Evolutionary conservation across 2,797 vertebrate genomes (phyloP).

Genomic region (Cephalopachus bancanus): DNA sequence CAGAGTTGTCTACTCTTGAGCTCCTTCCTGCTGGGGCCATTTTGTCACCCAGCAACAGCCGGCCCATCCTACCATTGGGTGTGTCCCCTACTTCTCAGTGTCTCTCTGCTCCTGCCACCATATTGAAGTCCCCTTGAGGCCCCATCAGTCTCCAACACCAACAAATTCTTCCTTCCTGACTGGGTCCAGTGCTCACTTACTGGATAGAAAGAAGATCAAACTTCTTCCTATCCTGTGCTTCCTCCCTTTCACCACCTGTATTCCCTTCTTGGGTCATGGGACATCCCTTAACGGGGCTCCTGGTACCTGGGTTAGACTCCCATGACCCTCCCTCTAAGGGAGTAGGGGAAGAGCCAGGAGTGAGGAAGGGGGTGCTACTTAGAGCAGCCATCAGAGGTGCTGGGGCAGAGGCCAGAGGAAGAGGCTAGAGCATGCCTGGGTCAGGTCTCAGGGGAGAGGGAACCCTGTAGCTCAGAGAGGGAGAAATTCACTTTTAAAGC

Average conservation of each 20-base stretch:
- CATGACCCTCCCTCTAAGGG: background rate
- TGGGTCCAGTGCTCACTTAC: background rate
- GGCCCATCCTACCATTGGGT: background rate
- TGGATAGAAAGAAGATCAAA: too few species aligned
- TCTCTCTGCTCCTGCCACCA: background rate
- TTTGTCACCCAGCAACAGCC: background rate
- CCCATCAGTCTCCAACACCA: background rate
- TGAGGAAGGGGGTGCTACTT: accelerated
- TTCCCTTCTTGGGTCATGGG: background rate
- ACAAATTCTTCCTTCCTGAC: background rate
- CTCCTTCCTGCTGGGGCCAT: background rate
- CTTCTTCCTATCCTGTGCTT: background rate
- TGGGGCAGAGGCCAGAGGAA: background rate
- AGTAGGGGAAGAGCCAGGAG: background rate
- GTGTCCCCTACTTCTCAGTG: too few species aligned
- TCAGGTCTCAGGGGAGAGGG: background rate
- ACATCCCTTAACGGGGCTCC: background rate
- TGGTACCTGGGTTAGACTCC: background rate
- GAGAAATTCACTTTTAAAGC: background rate
- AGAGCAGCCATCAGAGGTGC: background rate
- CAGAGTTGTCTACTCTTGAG: background rate
- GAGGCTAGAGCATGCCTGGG: background rate
- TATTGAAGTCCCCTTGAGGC: background rate
- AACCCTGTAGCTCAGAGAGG: background rate
- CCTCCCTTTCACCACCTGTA: background rate